Base-by-base conservation (phyloP, 1,140 invertebrate species). In the Drosophila pruinosa region DNA sequence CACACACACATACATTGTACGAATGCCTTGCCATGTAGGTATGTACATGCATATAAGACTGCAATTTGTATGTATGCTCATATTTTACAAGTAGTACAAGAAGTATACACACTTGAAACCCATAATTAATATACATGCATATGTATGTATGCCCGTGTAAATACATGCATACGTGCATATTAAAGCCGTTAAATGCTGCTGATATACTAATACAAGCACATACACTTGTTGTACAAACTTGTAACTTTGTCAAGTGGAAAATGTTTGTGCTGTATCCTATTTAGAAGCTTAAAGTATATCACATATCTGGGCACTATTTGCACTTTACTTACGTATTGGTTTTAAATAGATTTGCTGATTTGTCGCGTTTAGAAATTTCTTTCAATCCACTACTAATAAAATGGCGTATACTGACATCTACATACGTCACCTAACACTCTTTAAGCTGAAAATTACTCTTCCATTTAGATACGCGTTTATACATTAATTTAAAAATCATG, bases 71-170 rank as follows among this genome's bases (percentile, higher is more conserved):
- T 68, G 38, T 47, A 22, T 22, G 39, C 10, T 54, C 39, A 39
- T 59, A 53, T 69, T 56, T 72, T 61, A 59, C 73, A 78, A 72
- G 65, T 53, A 39, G 72, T 75, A 59, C 52, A 71, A 47, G 68
- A 56, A 75, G 73, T 75, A 75, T 78, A 78, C 72, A 78, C 73
- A 78, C 75, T 78, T 78, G 62, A 78, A 74, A 75, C 73, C 68
- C 75, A 75, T 78, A 78, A 76, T 76, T 78, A 72, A 75, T 65
- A 74, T 70, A 75, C 53, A 31, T 54, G 69, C 54, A 24, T 63
- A 57, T 52, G 34, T 36, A 43, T 34, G 28, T 63, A 26, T 39
- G 28, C 15, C 48, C 38, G 14, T 4, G 14, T 4, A 61, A 28
- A 57, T 47, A 58, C 8, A 43, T 17, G n/a, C 36, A 43, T 28